Conservation (phyloP, 2,888 invertebrate species). For the Hemistola chrysoprasaria region DNA sequence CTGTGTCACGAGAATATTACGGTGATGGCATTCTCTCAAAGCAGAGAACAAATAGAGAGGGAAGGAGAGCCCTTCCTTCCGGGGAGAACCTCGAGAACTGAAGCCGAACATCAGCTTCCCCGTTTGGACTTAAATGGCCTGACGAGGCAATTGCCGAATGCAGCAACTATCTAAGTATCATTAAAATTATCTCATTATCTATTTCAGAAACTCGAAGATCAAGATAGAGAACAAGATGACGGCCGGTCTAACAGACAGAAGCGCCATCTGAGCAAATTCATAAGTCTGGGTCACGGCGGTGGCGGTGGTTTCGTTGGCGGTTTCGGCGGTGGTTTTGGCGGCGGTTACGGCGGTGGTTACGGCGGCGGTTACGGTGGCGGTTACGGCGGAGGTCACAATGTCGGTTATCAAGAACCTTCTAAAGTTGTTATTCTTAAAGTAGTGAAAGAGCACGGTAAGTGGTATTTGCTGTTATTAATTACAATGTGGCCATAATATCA, state of each 20-base stretch:
- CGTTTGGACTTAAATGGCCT: no score
- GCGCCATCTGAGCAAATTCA: slow-evolving; percentile 46
- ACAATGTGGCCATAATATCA: no score
- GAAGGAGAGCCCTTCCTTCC: no score
- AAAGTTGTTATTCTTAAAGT: slow-evolving; percentile 52
- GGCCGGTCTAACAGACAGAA: slow-evolving; percentile 40
- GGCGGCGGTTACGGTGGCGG: slow-evolving; percentile 15
- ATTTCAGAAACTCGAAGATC: slow-evolving; percentile 68
- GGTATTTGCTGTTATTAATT: neutral
- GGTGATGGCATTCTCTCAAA: no score
- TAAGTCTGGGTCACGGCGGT: slow-evolving; percentile 31
- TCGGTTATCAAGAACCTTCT: slow-evolving; percentile 45
- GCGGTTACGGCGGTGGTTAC: slow-evolving; percentile 32
- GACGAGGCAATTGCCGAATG: no score
- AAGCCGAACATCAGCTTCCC: no score
- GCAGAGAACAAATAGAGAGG: no score
- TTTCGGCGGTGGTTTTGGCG: slow-evolving; percentile 37
- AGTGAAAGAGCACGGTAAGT: slow-evolving; percentile 46
- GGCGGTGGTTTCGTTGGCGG: slow-evolving; percentile 40
- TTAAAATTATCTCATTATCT: neutral
- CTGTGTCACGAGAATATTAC: no score
- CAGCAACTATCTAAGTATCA: neutral
- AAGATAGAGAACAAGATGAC: slow-evolving; percentile 35
- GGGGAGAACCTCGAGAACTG: no score
- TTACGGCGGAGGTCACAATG: slow-evolving; percentile 27